These are phyloP conservation scores for Corapipo altera DNA, from an alignment of 2,113 vertebrate genomes.

Conservation along the genomic window DNA sequence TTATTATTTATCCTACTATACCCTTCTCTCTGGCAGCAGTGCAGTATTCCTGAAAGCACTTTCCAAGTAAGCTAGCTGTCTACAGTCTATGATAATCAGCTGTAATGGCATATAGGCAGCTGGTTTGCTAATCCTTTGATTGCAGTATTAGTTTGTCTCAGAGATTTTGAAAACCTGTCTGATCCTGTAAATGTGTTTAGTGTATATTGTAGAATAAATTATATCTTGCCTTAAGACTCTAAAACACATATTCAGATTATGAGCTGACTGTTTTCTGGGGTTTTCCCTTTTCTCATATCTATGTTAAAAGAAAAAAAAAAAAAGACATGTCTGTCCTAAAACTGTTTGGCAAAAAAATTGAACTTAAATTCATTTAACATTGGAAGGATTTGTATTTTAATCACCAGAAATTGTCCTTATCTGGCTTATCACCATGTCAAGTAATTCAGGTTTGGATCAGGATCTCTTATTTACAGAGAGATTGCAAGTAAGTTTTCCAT, in stretches of 20 bases:
- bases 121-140: conserved; percentile 65
- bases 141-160: conserved; percentile 59
- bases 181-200: conserved; percentile 54
- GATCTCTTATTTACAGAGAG: neutral
- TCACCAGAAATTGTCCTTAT: conserved; percentile 35
- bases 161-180: conserved; percentile 60
- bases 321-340: neutral
- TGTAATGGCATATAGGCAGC: conserved; percentile 57
- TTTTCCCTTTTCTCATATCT: conserved; percentile 22
- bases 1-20: neutral
- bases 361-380: neutral
- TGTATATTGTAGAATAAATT: conserved; percentile 33
- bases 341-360: neutral
- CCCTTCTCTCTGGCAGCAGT: neutral
- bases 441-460: neutral
- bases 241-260: neutral
- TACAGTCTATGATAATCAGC: conserved; percentile 41
- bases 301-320: neutral
- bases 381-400: conserved; percentile 39
- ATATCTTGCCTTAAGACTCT: conserved; percentile 16
- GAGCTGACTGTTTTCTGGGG: neutral
- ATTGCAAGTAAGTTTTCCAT: neutral
- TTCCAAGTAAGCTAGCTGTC: conserved; percentile 17
- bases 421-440: conserved; percentile 25
- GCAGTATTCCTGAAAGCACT: neutral